Evolutionary conservation across 1,140 invertebrate genomes (phyloP).

Genomic region (Eriosoma lanigerum): DNA sequence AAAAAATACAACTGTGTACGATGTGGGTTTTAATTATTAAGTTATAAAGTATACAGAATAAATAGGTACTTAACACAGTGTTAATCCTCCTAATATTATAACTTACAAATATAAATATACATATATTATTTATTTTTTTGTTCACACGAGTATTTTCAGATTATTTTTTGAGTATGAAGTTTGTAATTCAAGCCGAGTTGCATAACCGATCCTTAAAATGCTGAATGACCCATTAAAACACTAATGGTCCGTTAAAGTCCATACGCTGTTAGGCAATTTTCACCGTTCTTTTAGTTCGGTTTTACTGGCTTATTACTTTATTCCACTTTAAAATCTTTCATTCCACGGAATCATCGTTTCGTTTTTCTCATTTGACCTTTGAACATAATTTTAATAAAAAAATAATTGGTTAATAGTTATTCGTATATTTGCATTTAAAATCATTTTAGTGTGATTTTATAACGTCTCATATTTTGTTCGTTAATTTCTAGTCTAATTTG

Average conservation of each 20-base stretch:
- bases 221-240: constrained; percentile 28
- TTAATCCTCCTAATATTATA: no score
- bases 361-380: not conserved
- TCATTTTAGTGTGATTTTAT: no score
- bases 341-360: not conserved
- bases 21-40: constrained; percentile 15
- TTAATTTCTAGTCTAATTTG: no score
- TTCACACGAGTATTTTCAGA: not conserved
- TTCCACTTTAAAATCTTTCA: not conserved
- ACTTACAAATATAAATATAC: not conserved
- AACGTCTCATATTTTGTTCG: no score
- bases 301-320: not conserved
- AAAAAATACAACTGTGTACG: no score
- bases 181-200: constrained; percentile 22
- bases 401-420: no score
- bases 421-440: no score
- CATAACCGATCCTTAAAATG: constrained; percentile 26
- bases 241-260: constrained; percentile 49
- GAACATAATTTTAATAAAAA: no score
- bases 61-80: no score
- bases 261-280: constrained; percentile 15
- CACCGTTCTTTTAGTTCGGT: not conserved
- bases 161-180: constrained; percentile 3
- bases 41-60: no score
- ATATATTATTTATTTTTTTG: not conserved